Conservation (phyloP, 2,888 invertebrate species). For the Zygaena filipendulae region DNA sequence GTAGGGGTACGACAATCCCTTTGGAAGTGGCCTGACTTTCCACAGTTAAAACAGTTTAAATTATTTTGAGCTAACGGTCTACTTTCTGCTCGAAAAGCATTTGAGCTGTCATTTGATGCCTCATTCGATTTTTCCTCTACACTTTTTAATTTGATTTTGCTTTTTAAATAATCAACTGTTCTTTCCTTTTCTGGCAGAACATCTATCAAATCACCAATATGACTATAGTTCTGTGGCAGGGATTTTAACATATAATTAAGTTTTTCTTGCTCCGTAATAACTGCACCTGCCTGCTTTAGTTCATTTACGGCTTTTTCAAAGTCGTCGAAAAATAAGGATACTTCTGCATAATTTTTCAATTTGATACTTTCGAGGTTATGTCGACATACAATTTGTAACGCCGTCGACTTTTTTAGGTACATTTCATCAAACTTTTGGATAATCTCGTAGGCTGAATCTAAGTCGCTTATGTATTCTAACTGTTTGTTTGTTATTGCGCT, state of each 20-base stretch:
- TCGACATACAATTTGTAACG: conserved; percentile 18
- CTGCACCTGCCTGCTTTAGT: conserved; percentile 12
- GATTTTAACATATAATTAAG: conserved; percentile 12
- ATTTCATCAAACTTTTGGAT: conserved; percentile 17
- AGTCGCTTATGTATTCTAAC: conserved; percentile 16
- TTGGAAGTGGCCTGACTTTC: background rate
- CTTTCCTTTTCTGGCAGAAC: conserved; percentile 3
- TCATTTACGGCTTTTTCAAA: conserved; percentile 17
- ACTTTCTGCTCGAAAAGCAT: conserved; percentile 1
- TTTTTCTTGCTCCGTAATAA: conserved; percentile 10
- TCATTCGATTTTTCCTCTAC: too few relatives aligned
- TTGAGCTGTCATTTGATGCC: conserved; percentile 2
- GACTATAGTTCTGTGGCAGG: conserved; percentile 8
- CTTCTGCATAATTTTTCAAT: conserved; percentile 15
- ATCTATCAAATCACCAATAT: conserved; percentile 12
- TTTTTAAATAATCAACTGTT: conserved; percentile 2
- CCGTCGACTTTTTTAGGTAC: conserved; percentile 17
- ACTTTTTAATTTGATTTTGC: conserved; percentile 1
- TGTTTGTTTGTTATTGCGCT: conserved; percentile 17
- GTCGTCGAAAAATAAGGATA: conserved; percentile 14
- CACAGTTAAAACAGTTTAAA: conserved; percentile 1
- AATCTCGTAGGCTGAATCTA: conserved; percentile 13
- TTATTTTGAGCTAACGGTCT: too few relatives aligned
- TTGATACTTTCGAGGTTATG: conserved; percentile 17
- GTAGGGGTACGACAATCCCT: conserved; percentile 1